phyloP scores from a whole-genome alignment of 2,888 invertebrate species.

The Brachyptera putata region DNA sequence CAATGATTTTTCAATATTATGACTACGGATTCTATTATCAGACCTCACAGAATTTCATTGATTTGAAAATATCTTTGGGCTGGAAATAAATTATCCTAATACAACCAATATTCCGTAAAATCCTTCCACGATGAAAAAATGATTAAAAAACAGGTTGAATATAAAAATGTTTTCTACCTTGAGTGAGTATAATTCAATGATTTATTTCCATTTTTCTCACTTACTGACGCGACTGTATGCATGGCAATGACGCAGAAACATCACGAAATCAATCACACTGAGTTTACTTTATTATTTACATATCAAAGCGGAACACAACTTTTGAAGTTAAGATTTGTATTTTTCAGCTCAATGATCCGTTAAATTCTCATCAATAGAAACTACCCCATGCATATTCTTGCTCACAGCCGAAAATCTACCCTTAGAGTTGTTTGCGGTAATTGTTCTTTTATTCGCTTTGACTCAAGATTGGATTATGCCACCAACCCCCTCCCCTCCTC shows the following conservation, averaged over 20 bases:
- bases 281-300: not conserved
- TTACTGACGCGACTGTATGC: not conserved
- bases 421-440: not conserved
- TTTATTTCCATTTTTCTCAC: not conserved
- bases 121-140: too few relatives aligned
- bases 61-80: too few relatives aligned
- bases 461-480: not conserved
- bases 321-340: not conserved
- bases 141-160: too few relatives aligned
- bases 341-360: constrained; percentile 2
- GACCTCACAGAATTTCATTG: too few relatives aligned
- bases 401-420: too few relatives aligned
- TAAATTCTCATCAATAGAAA: not conserved
- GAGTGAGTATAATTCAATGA: not conserved
- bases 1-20: too few relatives aligned
- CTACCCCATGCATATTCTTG: not conserved
- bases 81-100: too few relatives aligned
- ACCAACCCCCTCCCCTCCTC: not conserved
- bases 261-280: not conserved
- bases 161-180: too few relatives aligned
- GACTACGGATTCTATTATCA: too few relatives aligned
- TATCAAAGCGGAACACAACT: not conserved
- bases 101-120: too few relatives aligned
- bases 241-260: not conserved
- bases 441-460: not conserved